A percentile compares a stretch with the other conserved stretches of the same genome.
phyloP scores from a whole-genome alignment of 2,797 vertebrate genomes.

The Enteromius fasciolatus region DNA sequence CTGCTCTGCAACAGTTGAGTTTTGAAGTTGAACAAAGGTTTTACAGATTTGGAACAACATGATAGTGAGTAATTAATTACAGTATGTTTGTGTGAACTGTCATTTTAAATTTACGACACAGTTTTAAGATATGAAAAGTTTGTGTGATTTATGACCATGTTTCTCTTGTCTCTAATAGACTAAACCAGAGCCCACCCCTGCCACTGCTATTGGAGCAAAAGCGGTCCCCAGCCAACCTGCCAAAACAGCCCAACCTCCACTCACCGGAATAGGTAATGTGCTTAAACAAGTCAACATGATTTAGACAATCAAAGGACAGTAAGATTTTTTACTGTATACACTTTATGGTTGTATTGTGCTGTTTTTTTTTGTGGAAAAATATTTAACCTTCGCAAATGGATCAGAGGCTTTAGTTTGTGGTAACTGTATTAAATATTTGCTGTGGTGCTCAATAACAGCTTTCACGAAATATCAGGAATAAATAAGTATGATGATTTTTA shows the following conservation, averaged over 20 bases:
- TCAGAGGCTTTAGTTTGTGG: neutral
- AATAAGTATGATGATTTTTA: neutral
- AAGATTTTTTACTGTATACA: neutral
- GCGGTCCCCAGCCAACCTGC: slow-evolving; percentile 76
- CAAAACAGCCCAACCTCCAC: slow-evolving; percentile 80
- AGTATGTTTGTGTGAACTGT: neutral
- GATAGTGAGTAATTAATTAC: too few species aligned
- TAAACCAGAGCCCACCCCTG: slow-evolving; percentile 81
- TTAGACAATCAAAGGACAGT: neutral
- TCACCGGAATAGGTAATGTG: slow-evolving; percentile 86
- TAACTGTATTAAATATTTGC: neutral
- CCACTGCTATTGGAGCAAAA: slow-evolving; percentile 80
- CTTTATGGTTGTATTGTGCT: neutral
- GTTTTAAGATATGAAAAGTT: neutral
- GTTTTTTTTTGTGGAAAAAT: neutral
- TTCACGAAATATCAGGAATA: neutral
- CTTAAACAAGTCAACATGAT: neutral
- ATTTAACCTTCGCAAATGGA: neutral
- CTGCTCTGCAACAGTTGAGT: too few species aligned
- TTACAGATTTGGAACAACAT: too few species aligned
- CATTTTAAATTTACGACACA: neutral
- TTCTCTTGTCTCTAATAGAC: slow-evolving; percentile 70
- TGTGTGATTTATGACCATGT: slow-evolving; percentile 1
- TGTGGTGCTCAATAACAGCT: neutral
- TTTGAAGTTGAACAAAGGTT: too few species aligned